A percentile compares a stretch with the other conserved stretches of the same genome.
phyloP scores from a whole-genome alignment of 2,888 invertebrate genomes.

The Spodoptera picta region DNA sequence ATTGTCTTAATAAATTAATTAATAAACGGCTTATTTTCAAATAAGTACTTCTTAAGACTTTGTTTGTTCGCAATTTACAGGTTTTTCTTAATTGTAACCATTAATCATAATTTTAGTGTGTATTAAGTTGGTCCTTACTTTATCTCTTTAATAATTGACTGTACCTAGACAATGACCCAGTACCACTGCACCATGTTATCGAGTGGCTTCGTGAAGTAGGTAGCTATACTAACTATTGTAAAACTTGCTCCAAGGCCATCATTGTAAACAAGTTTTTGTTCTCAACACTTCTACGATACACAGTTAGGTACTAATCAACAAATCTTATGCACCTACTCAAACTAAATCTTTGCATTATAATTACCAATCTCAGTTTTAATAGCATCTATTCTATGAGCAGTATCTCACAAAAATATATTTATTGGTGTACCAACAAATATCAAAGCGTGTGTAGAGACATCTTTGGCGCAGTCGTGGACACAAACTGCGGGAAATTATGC shows the following conservation, averaged over 20 bases:
- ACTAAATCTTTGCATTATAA: conserved; percentile 11
- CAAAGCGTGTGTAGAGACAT: conserved; percentile 33
- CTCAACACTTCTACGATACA: conserved; percentile 10
- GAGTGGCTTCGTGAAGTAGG: conserved; percentile 9
- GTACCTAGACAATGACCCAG: too few species aligned
- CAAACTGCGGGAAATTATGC: conserved; percentile 75
- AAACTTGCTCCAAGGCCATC: conserved; percentile 20
- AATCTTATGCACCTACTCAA: conserved; percentile 11
- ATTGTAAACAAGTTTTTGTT: conserved; percentile 19
- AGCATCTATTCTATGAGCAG: conserved; percentile 25
- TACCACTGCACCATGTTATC: conserved; percentile 11
- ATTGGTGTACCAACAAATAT: conserved; percentile 29
- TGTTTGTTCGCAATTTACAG: too few species aligned
- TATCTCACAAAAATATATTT: conserved; percentile 25
- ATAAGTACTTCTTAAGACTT: too few species aligned
- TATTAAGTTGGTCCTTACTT: too few species aligned
- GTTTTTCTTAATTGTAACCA: too few species aligned
- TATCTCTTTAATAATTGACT: too few species aligned
- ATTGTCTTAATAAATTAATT: too few species aligned
- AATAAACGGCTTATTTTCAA: too few species aligned
- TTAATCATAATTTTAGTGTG: too few species aligned
- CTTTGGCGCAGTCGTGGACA: conserved; percentile 42
- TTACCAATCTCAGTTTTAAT: conserved; percentile 10
- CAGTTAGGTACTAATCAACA: conserved; percentile 8
- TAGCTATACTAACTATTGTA: conserved; percentile 10